phyloP scores from a whole-genome alignment of 2,113 vertebrate species.

The Neogobius melanostomus region DNA sequence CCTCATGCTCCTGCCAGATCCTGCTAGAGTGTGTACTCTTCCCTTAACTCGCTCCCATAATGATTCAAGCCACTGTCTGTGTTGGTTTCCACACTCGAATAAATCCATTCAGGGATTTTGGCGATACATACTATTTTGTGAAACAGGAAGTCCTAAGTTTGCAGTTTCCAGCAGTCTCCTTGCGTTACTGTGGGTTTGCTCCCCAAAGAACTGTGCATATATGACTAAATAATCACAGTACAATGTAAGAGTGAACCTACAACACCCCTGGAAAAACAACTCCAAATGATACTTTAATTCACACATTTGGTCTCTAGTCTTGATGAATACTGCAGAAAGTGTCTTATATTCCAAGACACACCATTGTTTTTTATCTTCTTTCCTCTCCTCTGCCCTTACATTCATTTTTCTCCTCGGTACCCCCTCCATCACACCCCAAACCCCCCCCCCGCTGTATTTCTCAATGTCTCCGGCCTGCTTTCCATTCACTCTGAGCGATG shows the following conservation, averaged over 20 bases:
- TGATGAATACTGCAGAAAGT: constrained; percentile 1
- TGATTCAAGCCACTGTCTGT: constrained; percentile 31
- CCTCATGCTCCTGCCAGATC: constrained; percentile 36
- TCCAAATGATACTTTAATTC: background rate
- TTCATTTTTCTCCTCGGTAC: constrained; percentile 35
- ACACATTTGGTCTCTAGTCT: background rate
- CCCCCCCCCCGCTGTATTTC: constrained; percentile 19
- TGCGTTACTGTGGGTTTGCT: too few species aligned
- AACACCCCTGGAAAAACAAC: too few species aligned
- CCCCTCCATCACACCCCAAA: constrained; percentile 20
- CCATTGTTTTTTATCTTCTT: constrained; percentile 4
- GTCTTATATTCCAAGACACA: background rate
- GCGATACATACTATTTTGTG: too few species aligned
- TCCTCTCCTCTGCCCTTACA: constrained; percentile 4
- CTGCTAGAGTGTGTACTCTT: constrained; percentile 24
- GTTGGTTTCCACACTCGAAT: background rate
- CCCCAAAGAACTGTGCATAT: too few species aligned
- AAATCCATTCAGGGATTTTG: too few species aligned
- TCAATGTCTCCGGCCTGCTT: constrained; percentile 48
- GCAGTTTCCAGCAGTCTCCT: too few species aligned
- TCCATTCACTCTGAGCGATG: constrained; percentile 65
- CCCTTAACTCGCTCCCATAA: constrained; percentile 23
- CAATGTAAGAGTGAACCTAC: too few species aligned
- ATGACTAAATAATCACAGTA: too few species aligned
- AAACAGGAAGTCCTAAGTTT: too few species aligned